phyloP scores from a whole-genome alignment of 2,113 vertebrate species.

The zebrafish (Danio rerio) region DNA sequence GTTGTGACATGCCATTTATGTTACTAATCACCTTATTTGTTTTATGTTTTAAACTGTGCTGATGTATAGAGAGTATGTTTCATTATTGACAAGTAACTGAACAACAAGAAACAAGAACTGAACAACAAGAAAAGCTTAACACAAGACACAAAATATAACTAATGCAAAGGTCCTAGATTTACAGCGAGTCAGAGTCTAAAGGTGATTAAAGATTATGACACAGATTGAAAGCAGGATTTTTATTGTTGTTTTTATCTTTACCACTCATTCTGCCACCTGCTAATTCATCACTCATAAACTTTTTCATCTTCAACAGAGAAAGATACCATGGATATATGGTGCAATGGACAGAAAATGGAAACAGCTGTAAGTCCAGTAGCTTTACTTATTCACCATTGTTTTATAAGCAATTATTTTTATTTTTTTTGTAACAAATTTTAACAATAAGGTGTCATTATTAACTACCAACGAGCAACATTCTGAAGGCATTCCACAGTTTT shows the following conservation, averaged over 20 bases:
- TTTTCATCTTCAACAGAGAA: conserved; percentile 82
- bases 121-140: not conserved
- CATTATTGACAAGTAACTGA: not conserved
- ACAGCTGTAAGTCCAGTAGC: conserved; percentile 86
- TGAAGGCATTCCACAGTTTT: not conserved
- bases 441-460: not conserved
- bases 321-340: conserved; percentile 99
- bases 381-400: not conserved
- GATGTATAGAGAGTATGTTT: not conserved
- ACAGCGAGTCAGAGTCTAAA: not conserved
- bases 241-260: not conserved
- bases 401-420: not conserved
- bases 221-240: not conserved
- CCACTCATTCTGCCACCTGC: not conserved
- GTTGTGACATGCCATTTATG: not conserved
- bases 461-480: not conserved
- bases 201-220: not conserved
- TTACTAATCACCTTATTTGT: not conserved
- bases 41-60: not conserved
- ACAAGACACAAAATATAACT: not conserved
- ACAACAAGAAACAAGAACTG: not conserved
- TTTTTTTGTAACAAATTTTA: not conserved
- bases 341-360: conserved; percentile 94
- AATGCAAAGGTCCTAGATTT: not conserved
- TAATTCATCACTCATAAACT: conserved; percentile 18